A percentile compares a stretch with the other conserved stretches of the same genome.
Conservation (phyloP, 1,140 invertebrate genomes). For the Microplitis demolitor region DNA sequence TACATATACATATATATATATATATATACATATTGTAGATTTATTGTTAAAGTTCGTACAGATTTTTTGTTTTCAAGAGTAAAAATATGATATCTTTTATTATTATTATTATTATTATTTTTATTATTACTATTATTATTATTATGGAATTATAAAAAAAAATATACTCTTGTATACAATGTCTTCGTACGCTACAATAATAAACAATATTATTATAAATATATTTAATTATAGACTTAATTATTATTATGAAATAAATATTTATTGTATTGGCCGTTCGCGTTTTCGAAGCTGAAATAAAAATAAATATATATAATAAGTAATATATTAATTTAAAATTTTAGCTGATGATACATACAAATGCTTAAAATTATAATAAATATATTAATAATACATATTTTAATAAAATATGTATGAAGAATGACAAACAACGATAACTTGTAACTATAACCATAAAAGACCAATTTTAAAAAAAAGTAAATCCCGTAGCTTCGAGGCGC, state of each 20-base stretch:
- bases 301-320: background rate
- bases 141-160: background rate
- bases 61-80: constrained; percentile 15
- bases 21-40: background rate
- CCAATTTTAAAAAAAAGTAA: background rate
- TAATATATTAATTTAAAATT: background rate
- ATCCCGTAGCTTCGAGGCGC: constrained; percentile 7
- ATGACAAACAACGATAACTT: background rate
- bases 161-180: constrained; percentile 42
- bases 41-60: background rate
- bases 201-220: constrained; percentile 8
- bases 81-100: background rate
- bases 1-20: background rate
- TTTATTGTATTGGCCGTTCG: constrained; percentile 25
- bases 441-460: background rate
- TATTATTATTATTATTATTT: no score
- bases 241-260: constrained; percentile 6
- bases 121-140: no score
- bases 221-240: constrained; percentile 16
- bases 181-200: constrained; percentile 39
- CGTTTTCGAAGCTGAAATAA: constrained; percentile 2
- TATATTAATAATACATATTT: no score
- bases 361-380: background rate
- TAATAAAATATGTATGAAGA: background rate
- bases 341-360: no score